These are phyloP conservation scores for Corythaeola cristata DNA, from an alignment of 2,113 vertebrate species.

Conservation along the genomic window DNA sequence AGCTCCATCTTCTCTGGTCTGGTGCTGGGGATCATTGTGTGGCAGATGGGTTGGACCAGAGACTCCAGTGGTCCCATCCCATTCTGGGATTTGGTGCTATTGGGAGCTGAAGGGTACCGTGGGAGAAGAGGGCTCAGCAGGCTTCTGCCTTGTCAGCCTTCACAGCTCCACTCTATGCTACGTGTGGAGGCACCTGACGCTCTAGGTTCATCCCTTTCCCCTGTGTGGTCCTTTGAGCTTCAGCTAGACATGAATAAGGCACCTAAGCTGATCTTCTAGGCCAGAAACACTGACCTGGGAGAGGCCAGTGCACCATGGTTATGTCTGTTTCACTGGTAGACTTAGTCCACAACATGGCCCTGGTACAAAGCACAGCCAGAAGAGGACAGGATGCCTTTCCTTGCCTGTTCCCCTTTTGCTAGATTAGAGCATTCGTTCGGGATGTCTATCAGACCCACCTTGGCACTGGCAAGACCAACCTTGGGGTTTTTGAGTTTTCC, in stretches of 20 bases:
- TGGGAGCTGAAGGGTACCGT: neutral
- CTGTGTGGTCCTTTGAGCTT: neutral
- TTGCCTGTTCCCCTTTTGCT: neutral
- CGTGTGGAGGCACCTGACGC: neutral
- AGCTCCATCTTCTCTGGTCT: neutral
- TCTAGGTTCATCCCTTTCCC: neutral
- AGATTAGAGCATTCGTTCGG: neutral
- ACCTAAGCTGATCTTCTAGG: neutral
- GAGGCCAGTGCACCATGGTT: neutral
- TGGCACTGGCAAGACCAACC: neutral
- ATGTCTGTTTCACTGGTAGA: neutral
- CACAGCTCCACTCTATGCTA: neutral
- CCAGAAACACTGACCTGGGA: neutral
- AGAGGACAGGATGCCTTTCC: neutral
- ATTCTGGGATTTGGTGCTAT: neutral
- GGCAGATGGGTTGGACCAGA: neutral
- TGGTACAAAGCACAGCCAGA: neutral
- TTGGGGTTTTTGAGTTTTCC: neutral
- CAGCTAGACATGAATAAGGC: neutral
- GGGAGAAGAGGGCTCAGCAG: neutral
- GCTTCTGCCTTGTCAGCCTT: neutral
- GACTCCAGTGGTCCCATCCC: neutral
- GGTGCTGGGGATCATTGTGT: neutral
- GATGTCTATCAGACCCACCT: neutral
- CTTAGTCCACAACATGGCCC: neutral